Evolutionary conservation across 2,113 vertebrate genomes (phyloP), one percentile per base, ranked within the genome.

Genomic region (Pao palembangensis): DNA sequence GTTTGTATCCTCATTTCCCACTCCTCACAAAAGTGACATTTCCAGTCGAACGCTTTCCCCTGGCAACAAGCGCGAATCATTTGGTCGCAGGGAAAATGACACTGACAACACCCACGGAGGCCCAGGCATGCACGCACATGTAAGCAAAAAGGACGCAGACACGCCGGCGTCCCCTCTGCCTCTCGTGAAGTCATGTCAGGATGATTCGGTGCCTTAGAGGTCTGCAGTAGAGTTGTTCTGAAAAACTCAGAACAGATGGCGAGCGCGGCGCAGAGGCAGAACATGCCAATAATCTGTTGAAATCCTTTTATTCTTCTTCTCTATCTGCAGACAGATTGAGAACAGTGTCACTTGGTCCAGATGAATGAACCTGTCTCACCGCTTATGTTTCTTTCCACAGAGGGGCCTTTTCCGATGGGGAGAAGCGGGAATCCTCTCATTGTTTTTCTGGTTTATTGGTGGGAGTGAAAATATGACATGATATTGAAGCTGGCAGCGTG

Each of bases 241-340:
- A 58, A 69, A 78, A 64, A 79, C 76, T 79, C 34, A 55, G 62
- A 81, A 73, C 84, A 89, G 85, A 85, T 88, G 85, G 80, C 79
- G 57, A 85, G 62, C 58, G 65, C 58, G 6, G 28, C 76, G 69
- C 79, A 88, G 78, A 87, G 79, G 78, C 71, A 65, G 68, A 69
- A 59, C 71, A 73, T 61, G 67, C 74, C 76, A 82, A 76, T 88
- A 89, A 89, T 88, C 85, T 86, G 67, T 74, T 79, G 60, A 82
- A 85, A 88, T 86, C 80, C 72, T 43, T 86, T 80, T 75, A 72
- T 80, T 82, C 70, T 78, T 73, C 19, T 52, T 46, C n/a, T 64
- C 56, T 77, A 75, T 83, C 76, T 79, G 69, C 53, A 80, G 76
- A 85, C 83, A 82, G 73, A 85, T 81, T 85, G 80, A 79, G 84